Percentiles rank a stretch among this genome's conserved stretches.
Evolutionary conservation across 2,797 vertebrate species (phyloP).

Genomic region (Alauda arvensis): DNA sequence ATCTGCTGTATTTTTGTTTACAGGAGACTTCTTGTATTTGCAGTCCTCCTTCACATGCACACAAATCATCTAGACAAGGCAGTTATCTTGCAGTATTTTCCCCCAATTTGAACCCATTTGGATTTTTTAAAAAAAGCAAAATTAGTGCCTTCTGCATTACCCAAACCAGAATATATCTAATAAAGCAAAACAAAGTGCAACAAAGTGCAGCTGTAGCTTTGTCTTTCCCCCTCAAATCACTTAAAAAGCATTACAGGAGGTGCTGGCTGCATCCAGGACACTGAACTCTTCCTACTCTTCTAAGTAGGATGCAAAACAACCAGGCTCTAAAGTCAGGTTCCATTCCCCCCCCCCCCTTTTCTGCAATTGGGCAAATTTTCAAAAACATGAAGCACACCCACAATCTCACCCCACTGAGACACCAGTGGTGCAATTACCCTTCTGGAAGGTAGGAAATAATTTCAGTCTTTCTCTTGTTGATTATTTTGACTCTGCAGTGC

Average conservation of each 20-base stretch:
- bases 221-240: background rate
- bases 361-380: background rate
- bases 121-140: background rate
- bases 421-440: background rate
- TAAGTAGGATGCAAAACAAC: background rate
- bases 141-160: background rate
- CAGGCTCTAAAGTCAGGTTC: background rate
- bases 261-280: background rate
- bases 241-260: background rate
- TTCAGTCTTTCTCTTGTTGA: background rate
- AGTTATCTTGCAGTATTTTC: background rate
- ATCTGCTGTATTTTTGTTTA: background rate
- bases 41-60: background rate
- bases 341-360: fast-evolving
- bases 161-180: background rate
- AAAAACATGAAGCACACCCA: background rate
- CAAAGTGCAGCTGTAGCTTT: background rate
- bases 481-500: background rate
- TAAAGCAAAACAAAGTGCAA: background rate
- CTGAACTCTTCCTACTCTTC: background rate
- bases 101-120: background rate
- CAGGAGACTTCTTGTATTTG: background rate
- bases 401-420: background rate
- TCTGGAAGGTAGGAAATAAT: background rate
- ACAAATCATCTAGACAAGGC: background rate